Percentiles rank a stretch among this genome's conserved stretches.
Evolutionary conservation across 2,888 invertebrate species (phyloP).

Genomic region (Philereme vetulata): DNA sequence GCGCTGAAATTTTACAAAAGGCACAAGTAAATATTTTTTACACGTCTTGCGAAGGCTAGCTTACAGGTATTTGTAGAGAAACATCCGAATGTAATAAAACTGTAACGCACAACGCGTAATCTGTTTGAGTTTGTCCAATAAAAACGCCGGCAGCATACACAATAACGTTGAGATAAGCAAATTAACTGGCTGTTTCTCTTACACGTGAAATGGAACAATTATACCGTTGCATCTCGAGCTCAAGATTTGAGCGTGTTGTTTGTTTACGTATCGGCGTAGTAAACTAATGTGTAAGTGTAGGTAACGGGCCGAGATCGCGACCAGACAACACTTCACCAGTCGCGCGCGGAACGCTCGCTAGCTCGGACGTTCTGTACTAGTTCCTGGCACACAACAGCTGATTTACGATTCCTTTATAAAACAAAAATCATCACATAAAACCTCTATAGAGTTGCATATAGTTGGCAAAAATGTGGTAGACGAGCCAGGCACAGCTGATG

Average conservation of each 20-base stretch:
- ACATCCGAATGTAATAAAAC: slow-evolving; percentile 1
- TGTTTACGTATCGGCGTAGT: slow-evolving; percentile 77
- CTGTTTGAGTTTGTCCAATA: slow-evolving; percentile 9
- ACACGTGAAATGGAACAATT: slow-evolving; percentile 36
- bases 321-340: slow-evolving; percentile 53
- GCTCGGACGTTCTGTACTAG: slow-evolving; percentile 55
- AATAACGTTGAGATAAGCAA: slow-evolving; percentile 25
- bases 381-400: slow-evolving; percentile 63
- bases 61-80: neutral
- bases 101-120: neutral
- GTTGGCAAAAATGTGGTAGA: slow-evolving; percentile 38
- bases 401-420: slow-evolving; percentile 55
- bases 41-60: no score
- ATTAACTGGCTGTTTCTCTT: slow-evolving; percentile 17
- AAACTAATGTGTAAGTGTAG: slow-evolving; percentile 73
- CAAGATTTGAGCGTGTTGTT: slow-evolving; percentile 61
- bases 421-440: slow-evolving; percentile 56
- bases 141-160: slow-evolving; percentile 4
- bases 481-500: slow-evolving; percentile 40
- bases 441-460: slow-evolving; percentile 32
- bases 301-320: slow-evolving; percentile 63
- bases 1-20: no score
- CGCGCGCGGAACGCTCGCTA: slow-evolving; percentile 71
- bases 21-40: no score
- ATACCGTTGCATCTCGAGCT: slow-evolving; percentile 41